Conservation (phyloP, 1,140 invertebrate genomes). For the Zaprionus capensis region DNA sequence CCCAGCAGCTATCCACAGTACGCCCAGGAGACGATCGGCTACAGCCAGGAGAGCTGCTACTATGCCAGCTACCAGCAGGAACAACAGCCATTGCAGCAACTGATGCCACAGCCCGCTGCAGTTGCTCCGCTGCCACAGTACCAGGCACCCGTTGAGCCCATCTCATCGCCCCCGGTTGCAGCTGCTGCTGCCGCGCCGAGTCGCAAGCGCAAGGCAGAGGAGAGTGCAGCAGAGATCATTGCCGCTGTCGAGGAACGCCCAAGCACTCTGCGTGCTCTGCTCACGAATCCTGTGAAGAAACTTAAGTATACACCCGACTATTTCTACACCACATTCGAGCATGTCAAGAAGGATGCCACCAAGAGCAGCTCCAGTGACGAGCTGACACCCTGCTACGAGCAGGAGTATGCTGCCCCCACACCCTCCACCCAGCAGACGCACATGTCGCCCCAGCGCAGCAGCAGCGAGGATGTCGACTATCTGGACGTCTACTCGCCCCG, state of each 20-base stretch:
- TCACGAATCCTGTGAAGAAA: constrained; percentile 85
- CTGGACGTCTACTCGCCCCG: constrained; percentile 73
- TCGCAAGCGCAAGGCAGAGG: constrained; percentile 64
- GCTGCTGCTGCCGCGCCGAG: constrained; percentile 40
- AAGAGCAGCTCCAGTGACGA: constrained; percentile 51
- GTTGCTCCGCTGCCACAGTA: constrained; percentile 1
- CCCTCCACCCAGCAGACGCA: constrained; percentile 58
- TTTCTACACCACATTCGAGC: constrained; percentile 73
- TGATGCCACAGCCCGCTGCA: constrained; percentile 33
- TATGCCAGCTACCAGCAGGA: constrained; percentile 42
- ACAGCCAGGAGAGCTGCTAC: constrained; percentile 59
- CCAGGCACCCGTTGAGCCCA: background rate
- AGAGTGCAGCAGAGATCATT: constrained; percentile 65
- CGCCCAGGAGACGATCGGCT: constrained; percentile 47
- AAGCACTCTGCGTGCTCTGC: constrained; percentile 84
- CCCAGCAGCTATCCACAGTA: constrained; percentile 54
- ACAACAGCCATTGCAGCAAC: constrained; percentile 11
- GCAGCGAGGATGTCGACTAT: constrained; percentile 76
- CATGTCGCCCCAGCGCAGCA: constrained; percentile 61
- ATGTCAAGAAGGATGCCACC: constrained; percentile 57
- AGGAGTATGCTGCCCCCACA: constrained; percentile 68
- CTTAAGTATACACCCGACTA: constrained; percentile 81
- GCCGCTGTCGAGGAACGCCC: constrained; percentile 71
- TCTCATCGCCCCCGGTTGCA: constrained; percentile 24
- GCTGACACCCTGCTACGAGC: constrained; percentile 63